Base-by-base conservation (phyloP, 2,797 vertebrate genomes). In the Macrochelys suwanniensis region DNA sequence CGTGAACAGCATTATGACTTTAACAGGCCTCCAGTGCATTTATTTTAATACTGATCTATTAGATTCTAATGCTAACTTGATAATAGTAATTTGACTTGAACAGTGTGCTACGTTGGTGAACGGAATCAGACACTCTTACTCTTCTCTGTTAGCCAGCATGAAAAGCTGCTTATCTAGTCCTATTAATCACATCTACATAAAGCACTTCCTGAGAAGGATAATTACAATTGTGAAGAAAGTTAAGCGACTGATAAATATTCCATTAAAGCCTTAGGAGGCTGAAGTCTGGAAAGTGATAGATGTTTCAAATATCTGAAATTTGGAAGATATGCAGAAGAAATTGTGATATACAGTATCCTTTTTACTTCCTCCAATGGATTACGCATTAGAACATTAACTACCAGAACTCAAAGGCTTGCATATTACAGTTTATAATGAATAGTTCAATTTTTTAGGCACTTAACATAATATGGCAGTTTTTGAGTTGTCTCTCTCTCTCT, bases 151-250 rank as follows among this genome's bases (percentile, higher is more conserved):
- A 23, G n/a, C 19, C 19, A 71, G 19, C 68, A 71, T 6, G 3
- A 21, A 82, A 83, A 65, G 25, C 87, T 90, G 68, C 88, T 82
- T 78, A 28, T 85, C 89, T 82, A 50, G 92, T 91, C 91, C 89
- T 77, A 90, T 88, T 77, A 89, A 53, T 77, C 47, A 97, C 95
- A 97, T 95, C 94, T 56, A 21, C 80, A 81, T 95, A 13, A 93
- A 90, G 65, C 77, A 93, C 94, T 95, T 94, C 89, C 0, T 57
- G 84, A 54, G 59, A 80, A 93, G 13, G 42, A 17, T 77, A 28
- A 77, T 47, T 77, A 15, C 78, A 15, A 26, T 91, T 82, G 68
- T 59, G 85, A 88, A 88, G 80, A 19, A 82, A 93, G 77, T 78
- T 26, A 92, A 80, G 87, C 47, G 87, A 97, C 25, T 12, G 92